Evolutionary conservation across 1,140 invertebrate species (phyloP), one percentile per base, ranked within the genome.

Genomic region (Chrysopa pallens): DNA sequence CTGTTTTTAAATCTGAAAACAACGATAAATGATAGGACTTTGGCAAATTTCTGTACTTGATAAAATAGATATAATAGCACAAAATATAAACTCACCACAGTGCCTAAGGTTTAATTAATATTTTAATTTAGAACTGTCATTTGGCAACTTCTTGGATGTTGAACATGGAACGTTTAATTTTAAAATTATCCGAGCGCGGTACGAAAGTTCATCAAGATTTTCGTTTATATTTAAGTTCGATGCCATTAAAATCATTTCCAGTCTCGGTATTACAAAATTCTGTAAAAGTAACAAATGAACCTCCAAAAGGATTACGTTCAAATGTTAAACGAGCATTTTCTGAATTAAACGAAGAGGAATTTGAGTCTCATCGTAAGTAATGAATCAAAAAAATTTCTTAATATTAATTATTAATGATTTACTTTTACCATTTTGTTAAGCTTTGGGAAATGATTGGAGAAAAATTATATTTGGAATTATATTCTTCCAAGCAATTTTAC

Each of bases 221-320:
- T 59, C 69, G 89, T 27, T 63, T 95, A 0, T 94, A 73, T 62
- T 60, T 94, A 23, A 93, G 88, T 43, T 91, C 87, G 6, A 91
- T 80, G 86, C 89, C 72, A 45, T 82, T 66, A 14, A 71, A 60
- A n/a, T 64, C 69, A n/a, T 95, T 95, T 58, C 90, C 90, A 0
- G 83, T 91, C 0, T 84, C 84, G 0, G 78, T 93, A 1, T 66
- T 94, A 6, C 87, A 93, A 58, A 91, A 91, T 56, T 83, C 87
- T 31, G 80, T 93, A 0, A 94, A 94, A 64, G 85, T 93, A 36
- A 93, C 87, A 0, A 91, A 90, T 55, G 89, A 94, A 57, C 83
- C 88, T 0, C 88, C 90, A 0, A 89, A 86, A 64, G 88, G 90
- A 1, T 62, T 93, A 1, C 73, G 78, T 50, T 73, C 79, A 0